These are phyloP conservation scores for Coregonus clupeaformis DNA, from an alignment of 2,113 vertebrate genomes.

Conservation along the genomic window DNA sequence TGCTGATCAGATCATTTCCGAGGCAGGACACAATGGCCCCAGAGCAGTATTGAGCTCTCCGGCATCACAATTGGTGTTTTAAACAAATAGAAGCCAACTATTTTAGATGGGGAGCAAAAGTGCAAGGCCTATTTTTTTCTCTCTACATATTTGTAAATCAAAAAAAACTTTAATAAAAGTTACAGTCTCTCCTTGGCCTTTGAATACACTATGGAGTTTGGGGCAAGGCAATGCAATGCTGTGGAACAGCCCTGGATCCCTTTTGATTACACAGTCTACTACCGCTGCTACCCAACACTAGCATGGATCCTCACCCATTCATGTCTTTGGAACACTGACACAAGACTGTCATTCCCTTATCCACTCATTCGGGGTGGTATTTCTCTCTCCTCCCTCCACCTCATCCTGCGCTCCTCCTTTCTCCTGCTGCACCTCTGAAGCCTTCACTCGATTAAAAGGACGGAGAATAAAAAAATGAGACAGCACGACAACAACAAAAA, in stretches of 20 bases:
- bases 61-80: no score
- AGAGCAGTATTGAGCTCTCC: no score
- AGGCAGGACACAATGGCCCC: no score
- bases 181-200: background rate
- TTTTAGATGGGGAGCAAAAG: no score
- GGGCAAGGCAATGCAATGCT: conserved; percentile 18
- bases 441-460: conserved; percentile 56
- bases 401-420: conserved; percentile 52
- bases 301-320: conserved; percentile 72
- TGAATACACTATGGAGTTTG: background rate
- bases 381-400: conserved; percentile 74
- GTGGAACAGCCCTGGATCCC: conserved; percentile 26
- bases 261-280: background rate
- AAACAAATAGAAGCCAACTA: no score
- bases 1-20: background rate
- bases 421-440: conserved; percentile 64
- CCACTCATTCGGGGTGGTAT: conserved; percentile 76
- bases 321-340: conserved; percentile 64
- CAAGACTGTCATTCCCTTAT: conserved; percentile 77
- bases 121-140: no score
- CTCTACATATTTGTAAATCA: no score
- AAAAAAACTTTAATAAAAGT: background rate
- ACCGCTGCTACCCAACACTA: conserved; percentile 40
- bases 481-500: conserved; percentile 49
- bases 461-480: conserved; percentile 40